Evolutionary conservation across 1,140 invertebrate genomes (phyloP).

Genomic region (Patella vulgata): DNA sequence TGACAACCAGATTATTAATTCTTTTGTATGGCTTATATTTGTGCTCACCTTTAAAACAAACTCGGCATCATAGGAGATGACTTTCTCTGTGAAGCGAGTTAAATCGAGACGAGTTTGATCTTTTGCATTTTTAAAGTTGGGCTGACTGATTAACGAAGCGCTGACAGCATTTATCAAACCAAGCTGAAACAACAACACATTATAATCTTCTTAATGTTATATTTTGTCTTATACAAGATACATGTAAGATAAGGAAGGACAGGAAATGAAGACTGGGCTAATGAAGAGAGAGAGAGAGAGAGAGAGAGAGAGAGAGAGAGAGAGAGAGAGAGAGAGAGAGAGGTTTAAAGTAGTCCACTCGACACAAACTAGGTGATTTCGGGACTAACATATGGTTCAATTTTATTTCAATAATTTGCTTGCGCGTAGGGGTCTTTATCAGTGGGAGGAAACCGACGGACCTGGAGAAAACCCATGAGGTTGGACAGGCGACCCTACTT

Average conservation of each 20-base stretch:
- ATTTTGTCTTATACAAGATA: neutral
- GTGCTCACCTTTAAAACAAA: conserved; percentile 69
- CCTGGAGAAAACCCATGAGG: no score
- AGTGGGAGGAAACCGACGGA: no score
- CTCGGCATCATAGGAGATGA: conserved; percentile 66
- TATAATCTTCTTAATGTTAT: neutral
- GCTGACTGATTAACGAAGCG: conserved; percentile 62
- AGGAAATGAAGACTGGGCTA: neutral
- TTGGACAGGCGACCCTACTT: no score
- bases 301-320: conserved; percentile 4
- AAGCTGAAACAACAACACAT: conserved; percentile 40
- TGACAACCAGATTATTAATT: no score
- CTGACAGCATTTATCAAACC: conserved; percentile 61
- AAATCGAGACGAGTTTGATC: conserved; percentile 55
- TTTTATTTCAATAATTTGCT: no score
- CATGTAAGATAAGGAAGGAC: neutral
- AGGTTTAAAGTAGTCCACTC: no score
- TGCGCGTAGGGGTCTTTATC: no score
- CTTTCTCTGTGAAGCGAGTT: conserved; percentile 37
- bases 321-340: conserved; percentile 2
- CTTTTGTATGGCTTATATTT: no score
- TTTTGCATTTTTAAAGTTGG: conserved; percentile 57
- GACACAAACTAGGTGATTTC: no score
- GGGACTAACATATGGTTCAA: no score
- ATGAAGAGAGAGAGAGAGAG: conserved; percentile 9